Base-by-base conservation (phyloP, 1,140 invertebrate genomes). In the Trissolcus basalis region DNA sequence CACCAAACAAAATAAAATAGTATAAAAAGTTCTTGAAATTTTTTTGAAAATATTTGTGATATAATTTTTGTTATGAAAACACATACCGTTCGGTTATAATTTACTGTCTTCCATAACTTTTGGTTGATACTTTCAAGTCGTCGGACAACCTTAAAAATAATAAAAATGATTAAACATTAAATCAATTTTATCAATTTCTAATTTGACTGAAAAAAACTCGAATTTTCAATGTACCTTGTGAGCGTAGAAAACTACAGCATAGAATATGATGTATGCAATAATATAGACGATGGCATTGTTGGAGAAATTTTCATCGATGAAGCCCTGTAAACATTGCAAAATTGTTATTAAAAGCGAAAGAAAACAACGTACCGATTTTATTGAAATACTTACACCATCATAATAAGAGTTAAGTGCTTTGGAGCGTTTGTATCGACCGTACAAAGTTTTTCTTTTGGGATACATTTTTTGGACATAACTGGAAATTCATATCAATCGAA, bases 251-350 rank as follows among this genome's bases (percentile, higher is more conserved):
- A 87, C 27, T 10, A 80, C 75, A 14, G 74, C 50, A 41, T 86
- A 88, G 65, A 88, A 84, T 12, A 87, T 14, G 33, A 82, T 50
- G 58, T 86, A 86, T 68, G 83, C 81, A 35, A 85, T 72, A 41
- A 86, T 78, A 55, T 82, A 86, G 11, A 87, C 50, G 41, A 72
- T 82, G 11, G 81, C 55, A 48, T 87, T 86, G 60, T 87, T 86
- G 78, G 82, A 77, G 67, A 88, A 19, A 41, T 87, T 83, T 50
- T 76, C 72, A 10, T 82, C 80, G 71, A 88, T 77, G 48, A 86
- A 84, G 0, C 82, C 83, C 87, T 88, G 58, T 59, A 27, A 14
- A 60, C 33, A 39, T 39, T 39, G 9, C 2, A 2, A 39, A 9
- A 11, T 39, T 8, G 9, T 4, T 9, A 11, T 39, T 9, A 39